Evolutionary conservation across 2,888 invertebrate genomes (phyloP).

Genomic region (Barypeithes pellucidus): DNA sequence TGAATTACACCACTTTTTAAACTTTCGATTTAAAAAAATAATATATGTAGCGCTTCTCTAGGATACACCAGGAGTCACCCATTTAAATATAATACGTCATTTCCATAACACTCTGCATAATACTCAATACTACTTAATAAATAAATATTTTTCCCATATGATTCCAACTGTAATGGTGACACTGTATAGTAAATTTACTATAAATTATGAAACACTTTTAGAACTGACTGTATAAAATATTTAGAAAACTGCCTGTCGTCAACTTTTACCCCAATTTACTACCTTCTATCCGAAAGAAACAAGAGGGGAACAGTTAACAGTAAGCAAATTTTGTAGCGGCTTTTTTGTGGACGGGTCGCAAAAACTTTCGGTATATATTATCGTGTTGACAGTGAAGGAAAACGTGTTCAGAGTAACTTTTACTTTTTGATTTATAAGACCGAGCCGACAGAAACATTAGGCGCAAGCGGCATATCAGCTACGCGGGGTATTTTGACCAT

Average conservation of each 20-base stretch:
- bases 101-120: no score
- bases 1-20: no score
- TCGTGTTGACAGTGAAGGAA: conserved; percentile 52
- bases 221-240: neutral
- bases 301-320: conserved; percentile 3
- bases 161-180: no score
- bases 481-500: conserved; percentile 26
- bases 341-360: conserved; percentile 45
- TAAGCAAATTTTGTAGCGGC: conserved; percentile 43
- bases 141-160: no score
- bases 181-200: no score
- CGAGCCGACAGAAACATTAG: conserved; percentile 52
- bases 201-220: no score
- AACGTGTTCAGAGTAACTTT: conserved; percentile 54
- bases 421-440: conserved; percentile 53
- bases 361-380: conserved; percentile 53
- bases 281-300: conserved; percentile 15
- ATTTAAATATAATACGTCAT: no score
- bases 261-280: conserved; percentile 28
- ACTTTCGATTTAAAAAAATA: no score
- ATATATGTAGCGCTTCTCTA: no score
- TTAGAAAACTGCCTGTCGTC: neutral
- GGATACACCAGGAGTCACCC: no score
- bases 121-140: no score
- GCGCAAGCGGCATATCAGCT: conserved; percentile 45